Base-by-base conservation (phyloP, 2,797 vertebrate genomes). In the Fundulus diaphanus region DNA sequence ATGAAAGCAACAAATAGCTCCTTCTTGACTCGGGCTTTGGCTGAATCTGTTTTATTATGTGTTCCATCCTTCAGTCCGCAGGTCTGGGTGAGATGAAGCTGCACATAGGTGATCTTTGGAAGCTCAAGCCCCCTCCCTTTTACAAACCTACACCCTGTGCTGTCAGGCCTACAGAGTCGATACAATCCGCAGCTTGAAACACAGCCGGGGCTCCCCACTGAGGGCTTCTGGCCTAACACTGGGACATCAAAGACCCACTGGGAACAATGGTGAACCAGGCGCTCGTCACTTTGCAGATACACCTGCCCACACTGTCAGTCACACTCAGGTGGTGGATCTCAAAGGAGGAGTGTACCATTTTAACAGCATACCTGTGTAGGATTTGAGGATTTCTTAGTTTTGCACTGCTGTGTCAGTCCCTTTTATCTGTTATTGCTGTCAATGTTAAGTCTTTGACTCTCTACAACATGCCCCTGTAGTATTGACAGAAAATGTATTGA, bases 171-270 rank as follows among this genome's bases (percentile, higher is more conserved):
- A 83, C 85, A 74, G 88, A 93, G 90, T 94, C 87, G 82, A 94
- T 92, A 92, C 88, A 92, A 92, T 90, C 90, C 68, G 82, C 93
- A 79, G 93, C 92, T 81, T 80, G 93, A 90, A 95, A 95, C 92
- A 91, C 92, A 91, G 93, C 93, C 93, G 82, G 88, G 94, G 93
- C 93, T 94, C 95, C 95, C 96, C 90, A 85, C 92, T 89, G 95
- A 94, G 93, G 54, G 63, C 90, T 89, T 94, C 92, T 87, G 94
- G 93, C 93, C 95, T 95, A 94, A 94, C 94, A 90, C 87, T 85
- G 82, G 70, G 92, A 95, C 96, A 97, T 98, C 97, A 97, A 98
- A 98, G 96, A 93, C 88, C 93, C 86, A 24, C 79, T 52, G 90
- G 86, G 94, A 96, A 97, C 97, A 98, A 97, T 97, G 92, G 96